Base-by-base conservation (phyloP, 35 echinoderm and acorn worm species). In the Heliocidaris erythrogramma region DNA sequence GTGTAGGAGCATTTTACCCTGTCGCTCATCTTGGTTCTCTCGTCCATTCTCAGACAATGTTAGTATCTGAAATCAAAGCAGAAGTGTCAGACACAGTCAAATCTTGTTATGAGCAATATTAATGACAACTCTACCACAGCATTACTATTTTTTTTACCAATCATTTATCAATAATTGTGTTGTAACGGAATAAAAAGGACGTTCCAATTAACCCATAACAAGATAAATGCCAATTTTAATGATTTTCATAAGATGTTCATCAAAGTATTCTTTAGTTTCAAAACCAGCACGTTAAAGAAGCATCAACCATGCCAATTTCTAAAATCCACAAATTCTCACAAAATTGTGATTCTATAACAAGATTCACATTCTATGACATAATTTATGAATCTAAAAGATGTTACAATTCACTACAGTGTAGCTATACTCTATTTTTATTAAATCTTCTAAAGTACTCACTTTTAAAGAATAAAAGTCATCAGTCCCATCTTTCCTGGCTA, bases 381-480 rank as follows among this genome's bases (percentile, higher is more conserved):
- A 1, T 42, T 42, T 3, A 42, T 42, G 35, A 42, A 42, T 42
- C 35, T 42, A 42, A 42, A 42, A 42, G 35, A 42, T 42, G 35
- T 42, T 42, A 42, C 35, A 42, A 42, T 42, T 42, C 35, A 42
- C 35, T 42, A n/a, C n/a, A n/a, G n/a, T n/a, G n/a, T n/a, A 42
- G 35, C 3, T 42, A 42, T 42, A 42, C 35, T 42, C 35, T 42
- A 42, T 42, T 42, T 42, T 42, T 42, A 42, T 42, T 42, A 42
- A 42, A 42, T 42, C 35, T 42, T 42, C 35, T 42, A n/a, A 30
- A 87, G 7, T 59, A 88, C 91, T 92, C 86, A 99, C 98, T 97
- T 99, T 97, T 35, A 99, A 94, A 21, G 95, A 96, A 95, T 97
- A 99, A 94, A 99, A 99, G 71, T 97, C 94, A 91, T 97, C 97